These are phyloP conservation scores for Limnephilus rhombicus DNA, from an alignment of 2,888 invertebrate species.

Conservation along the genomic window DNA sequence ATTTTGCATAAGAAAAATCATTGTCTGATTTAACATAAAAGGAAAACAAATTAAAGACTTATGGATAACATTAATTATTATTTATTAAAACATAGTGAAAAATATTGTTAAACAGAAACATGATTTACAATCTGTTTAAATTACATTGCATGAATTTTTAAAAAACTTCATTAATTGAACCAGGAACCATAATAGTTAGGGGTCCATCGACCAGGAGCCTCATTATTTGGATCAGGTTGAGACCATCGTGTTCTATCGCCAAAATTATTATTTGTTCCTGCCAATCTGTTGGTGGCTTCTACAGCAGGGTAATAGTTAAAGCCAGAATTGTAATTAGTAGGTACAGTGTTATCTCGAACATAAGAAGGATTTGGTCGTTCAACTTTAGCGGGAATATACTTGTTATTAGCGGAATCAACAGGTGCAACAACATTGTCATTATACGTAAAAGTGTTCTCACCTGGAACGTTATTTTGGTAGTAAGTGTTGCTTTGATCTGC, in stretches of 20 bases:
- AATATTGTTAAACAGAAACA: background rate
- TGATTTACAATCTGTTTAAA: background rate
- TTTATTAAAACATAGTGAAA: background rate
- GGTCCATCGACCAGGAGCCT: conserved; percentile 8
- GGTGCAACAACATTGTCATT: background rate
- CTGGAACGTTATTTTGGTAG: background rate
- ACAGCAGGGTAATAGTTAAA: background rate
- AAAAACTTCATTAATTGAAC: background rate
- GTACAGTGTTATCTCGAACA: background rate
- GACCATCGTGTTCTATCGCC: background rate
- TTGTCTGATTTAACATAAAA: background rate
- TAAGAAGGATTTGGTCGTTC: background rate
- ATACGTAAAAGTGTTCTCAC: conserved; percentile 9
- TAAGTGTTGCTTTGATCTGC: background rate
- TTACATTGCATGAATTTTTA: background rate
- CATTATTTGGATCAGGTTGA: conserved; percentile 24
- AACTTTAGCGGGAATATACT: background rate
- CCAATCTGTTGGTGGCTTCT: background rate
- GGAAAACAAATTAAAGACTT: background rate
- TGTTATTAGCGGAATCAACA: background rate
- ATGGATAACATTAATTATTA: background rate
- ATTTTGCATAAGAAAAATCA: background rate
- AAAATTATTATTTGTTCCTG: background rate
- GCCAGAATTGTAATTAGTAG: background rate
- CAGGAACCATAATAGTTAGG: conserved; percentile 37